These are phyloP conservation scores for Brevimyrus niger DNA, from an alignment of 2,113 vertebrate genomes.

Conservation along the genomic window DNA sequence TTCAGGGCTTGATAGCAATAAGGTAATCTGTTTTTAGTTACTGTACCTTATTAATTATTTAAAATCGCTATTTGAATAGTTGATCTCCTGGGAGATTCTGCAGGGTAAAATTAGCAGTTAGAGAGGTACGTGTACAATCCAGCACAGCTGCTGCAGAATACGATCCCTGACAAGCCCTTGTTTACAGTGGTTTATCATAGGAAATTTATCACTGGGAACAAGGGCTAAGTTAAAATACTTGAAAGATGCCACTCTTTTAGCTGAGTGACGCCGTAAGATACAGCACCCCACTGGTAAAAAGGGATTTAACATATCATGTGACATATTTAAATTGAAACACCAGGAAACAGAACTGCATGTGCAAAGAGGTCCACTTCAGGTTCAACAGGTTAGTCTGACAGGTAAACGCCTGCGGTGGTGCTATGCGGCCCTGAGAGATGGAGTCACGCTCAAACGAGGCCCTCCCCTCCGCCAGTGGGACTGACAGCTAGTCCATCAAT, in stretches of 20 bases:
- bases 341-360: not conserved
- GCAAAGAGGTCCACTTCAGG: not conserved
- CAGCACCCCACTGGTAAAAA: not conserved
- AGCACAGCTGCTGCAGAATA: not conserved
- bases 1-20: not conserved
- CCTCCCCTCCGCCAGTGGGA: not conserved
- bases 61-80: not conserved
- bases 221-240: not conserved
- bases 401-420: not conserved
- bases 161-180: not conserved
- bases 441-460: not conserved
- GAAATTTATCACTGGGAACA: not conserved
- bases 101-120: not conserved
- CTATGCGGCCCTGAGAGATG: not conserved
- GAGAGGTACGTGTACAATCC: not conserved
- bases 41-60: not conserved
- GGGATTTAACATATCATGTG: not conserved
- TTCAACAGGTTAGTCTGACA: not conserved
- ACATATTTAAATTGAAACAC: not conserved
- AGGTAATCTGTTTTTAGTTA: constrained; percentile 3
- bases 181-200: not conserved
- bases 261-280: not conserved
- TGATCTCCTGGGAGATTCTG: not conserved
- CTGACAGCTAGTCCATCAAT: not conserved
- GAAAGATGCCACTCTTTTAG: not conserved